Evolutionary conservation across 2,888 invertebrate genomes (phyloP).

Genomic region (Tetrapedia diversipes): DNA sequence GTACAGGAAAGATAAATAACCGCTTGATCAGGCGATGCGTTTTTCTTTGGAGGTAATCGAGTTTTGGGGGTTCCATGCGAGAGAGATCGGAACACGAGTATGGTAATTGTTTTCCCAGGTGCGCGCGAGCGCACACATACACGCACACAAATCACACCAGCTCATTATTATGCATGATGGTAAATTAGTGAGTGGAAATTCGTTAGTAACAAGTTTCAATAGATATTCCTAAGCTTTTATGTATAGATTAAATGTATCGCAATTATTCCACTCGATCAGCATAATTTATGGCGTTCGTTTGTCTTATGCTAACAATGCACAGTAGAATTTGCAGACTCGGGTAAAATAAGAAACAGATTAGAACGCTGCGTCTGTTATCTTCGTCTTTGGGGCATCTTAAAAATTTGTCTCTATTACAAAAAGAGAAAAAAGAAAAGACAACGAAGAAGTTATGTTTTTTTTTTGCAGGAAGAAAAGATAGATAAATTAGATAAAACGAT

Average conservation of each 20-base stretch:
- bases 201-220: not conserved
- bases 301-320: slow-evolving; percentile 23
- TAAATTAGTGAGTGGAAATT: slow-evolving; percentile 23
- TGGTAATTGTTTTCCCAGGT: slow-evolving; percentile 12
- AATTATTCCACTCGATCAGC: slow-evolving; percentile 13
- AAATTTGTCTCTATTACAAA: not conserved
- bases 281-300: not conserved
- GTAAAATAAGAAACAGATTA: not conserved
- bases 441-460: not conserved
- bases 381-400: not conserved
- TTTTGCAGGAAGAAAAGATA: too few relatives aligned
- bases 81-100: not conserved
- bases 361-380: not conserved
- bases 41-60: slow-evolving; percentile 36
- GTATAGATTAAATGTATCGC: not conserved
- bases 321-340: slow-evolving; percentile 23
- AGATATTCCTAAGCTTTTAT: not conserved
- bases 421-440: not conserved
- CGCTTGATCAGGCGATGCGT: slow-evolving; percentile 21
- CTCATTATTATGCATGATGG: slow-evolving; percentile 20
- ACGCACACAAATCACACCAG: not conserved
- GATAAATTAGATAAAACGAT: not conserved
- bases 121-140: too few relatives aligned
- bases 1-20: slow-evolving; percentile 38
- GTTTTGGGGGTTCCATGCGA: slow-evolving; percentile 13